phyloP scores from a whole-genome alignment of 2,888 invertebrate species.

The Neuroscelio doddi region DNA sequence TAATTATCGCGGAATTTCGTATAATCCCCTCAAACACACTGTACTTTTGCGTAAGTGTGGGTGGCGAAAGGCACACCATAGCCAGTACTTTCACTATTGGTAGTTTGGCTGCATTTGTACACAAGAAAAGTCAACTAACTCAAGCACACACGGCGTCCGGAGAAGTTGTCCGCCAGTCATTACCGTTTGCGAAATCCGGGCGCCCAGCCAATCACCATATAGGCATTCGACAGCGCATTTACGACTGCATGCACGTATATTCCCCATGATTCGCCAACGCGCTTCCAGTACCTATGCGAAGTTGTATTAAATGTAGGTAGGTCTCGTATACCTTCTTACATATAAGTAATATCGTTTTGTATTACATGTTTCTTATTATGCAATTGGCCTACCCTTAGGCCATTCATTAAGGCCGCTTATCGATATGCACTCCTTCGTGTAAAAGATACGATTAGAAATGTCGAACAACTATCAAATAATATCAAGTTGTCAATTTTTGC shows the following conservation, averaged over 20 bases:
- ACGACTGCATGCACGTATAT: constrained; percentile 6
- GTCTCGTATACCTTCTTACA: constrained; percentile 3
- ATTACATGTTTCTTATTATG: constrained; percentile 14
- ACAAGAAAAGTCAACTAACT: constrained; percentile 46
- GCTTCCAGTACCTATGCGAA: constrained; percentile 8
- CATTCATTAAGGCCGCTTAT: constrained; percentile 6
- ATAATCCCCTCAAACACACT: constrained; percentile 14
- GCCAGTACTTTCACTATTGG: constrained; percentile 44
- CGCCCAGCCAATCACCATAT: constrained; percentile 45
- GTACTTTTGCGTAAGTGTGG: constrained; percentile 40
- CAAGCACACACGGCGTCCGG: constrained; percentile 35
- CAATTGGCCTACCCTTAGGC: constrained; percentile 14
- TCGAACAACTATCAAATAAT: not conserved
- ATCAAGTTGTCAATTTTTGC: not conserved
- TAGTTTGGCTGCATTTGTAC: constrained; percentile 42
- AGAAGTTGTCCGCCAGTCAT: constrained; percentile 41
- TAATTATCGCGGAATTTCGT: constrained; percentile 22
- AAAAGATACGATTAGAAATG: not conserved
- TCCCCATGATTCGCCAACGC: constrained; percentile 29
- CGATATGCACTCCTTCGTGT: not conserved
- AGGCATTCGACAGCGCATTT: constrained; percentile 35
- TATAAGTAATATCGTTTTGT: constrained; percentile 4
- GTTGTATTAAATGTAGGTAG: not conserved
- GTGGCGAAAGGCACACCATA: constrained; percentile 46
- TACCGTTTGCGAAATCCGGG: constrained; percentile 44